phyloP scores from a whole-genome alignment of 2,888 invertebrate genomes.

The Anthophora plumipes region DNA sequence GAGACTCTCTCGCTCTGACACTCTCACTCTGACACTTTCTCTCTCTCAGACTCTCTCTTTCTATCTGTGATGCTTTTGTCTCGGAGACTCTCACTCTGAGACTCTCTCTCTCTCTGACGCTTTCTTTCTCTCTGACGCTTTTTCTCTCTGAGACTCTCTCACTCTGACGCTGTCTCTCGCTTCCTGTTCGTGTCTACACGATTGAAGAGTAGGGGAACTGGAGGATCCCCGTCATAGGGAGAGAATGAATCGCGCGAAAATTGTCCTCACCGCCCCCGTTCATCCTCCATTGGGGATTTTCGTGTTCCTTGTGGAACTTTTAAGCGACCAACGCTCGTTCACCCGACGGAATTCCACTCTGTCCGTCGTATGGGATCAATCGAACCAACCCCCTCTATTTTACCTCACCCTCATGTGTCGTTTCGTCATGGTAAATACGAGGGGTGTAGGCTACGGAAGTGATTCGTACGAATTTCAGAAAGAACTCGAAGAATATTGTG shows the following conservation, averaged over 20 bases:
- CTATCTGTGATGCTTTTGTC: too few species aligned
- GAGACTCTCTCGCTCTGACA: too few species aligned
- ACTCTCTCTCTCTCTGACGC: too few species aligned
- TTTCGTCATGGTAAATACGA: conserved; percentile 46
- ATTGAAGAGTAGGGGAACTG: neutral
- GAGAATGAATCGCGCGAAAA: conserved; percentile 70
- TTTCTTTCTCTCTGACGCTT: too few species aligned
- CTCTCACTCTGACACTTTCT: too few species aligned
- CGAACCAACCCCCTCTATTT: conserved; percentile 17
- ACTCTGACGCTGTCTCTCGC: too few species aligned
- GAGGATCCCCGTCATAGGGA: conserved; percentile 35
- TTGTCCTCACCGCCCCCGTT: conserved; percentile 50
- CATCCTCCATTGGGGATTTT: conserved; percentile 34
- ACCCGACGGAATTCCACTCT: conserved; percentile 30
- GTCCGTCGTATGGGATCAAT: conserved; percentile 55
- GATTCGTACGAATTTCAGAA: conserved; percentile 69
- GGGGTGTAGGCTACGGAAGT: conserved; percentile 63
- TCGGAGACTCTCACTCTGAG: too few species aligned
- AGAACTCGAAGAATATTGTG: conserved; percentile 7
- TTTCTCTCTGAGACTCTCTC: too few species aligned
- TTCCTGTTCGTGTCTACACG: too few species aligned
- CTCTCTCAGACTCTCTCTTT: too few species aligned
- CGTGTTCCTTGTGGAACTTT: conserved; percentile 28
- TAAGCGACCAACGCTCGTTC: conserved; percentile 34
- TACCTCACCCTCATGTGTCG: neutral